Percentiles rank a stretch among this genome's conserved stretches.
phyloP scores from a whole-genome alignment of 2,888 invertebrate genomes.

The Tanypteryx hageni region DNA sequence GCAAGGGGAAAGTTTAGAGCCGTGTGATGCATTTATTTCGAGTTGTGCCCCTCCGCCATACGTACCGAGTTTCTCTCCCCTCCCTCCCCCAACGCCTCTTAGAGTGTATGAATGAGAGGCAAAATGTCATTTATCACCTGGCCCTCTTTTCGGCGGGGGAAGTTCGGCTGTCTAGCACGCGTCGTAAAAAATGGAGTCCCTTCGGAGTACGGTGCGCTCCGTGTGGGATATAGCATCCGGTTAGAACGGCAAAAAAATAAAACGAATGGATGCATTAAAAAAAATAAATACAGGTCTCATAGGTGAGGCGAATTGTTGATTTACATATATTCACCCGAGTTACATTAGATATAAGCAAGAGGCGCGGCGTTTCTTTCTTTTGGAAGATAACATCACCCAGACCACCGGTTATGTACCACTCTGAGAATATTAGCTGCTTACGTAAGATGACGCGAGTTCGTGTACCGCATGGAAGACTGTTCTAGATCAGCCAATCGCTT shows the following conservation, averaged over 20 bases:
- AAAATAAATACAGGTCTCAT: background rate
- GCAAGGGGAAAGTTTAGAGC: background rate
- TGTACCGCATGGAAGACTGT: too few relatives aligned
- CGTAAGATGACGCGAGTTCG: too few relatives aligned
- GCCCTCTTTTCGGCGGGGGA: background rate
- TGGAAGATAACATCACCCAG: too few relatives aligned
- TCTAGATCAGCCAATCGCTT: too few relatives aligned
- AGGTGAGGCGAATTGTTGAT: too few relatives aligned
- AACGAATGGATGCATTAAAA: background rate
- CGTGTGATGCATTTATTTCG: background rate
- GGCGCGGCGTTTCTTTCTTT: too few relatives aligned
- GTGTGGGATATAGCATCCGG: background rate
- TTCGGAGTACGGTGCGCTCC: background rate
- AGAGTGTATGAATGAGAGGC: background rate
- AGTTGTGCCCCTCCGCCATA: too few relatives aligned
- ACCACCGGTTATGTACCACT: too few relatives aligned
- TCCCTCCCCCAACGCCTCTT: background rate
- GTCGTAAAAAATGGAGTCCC: background rate
- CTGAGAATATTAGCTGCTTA: too few relatives aligned
- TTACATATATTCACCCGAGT: too few relatives aligned
- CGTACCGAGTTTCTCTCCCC: background rate
- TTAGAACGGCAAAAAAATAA: background rate
- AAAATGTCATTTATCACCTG: slow-evolving; percentile 19
- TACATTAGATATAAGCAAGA: too few relatives aligned
- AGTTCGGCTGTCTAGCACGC: background rate